Conservation (phyloP, 2,797 vertebrate genomes). For the Bradypus variegatus region DNA sequence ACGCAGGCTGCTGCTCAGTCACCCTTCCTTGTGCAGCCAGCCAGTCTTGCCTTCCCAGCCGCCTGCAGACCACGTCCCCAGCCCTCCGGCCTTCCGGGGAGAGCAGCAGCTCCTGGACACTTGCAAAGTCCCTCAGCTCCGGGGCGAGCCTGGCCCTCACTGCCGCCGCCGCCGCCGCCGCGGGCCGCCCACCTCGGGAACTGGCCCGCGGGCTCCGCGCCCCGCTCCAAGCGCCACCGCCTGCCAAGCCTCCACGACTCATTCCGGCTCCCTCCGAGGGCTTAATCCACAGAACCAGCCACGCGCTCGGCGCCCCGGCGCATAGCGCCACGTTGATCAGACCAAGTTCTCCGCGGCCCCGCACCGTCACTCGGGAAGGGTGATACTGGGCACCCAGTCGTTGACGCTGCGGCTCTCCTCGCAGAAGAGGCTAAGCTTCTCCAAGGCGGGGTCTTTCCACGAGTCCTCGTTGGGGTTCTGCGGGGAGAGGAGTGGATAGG, state of each 20-base stretch:
- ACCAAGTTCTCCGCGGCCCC: constrained; percentile 70
- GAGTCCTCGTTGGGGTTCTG: constrained; percentile 89
- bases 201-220: constrained; percentile 56
- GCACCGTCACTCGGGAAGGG: constrained; percentile 84
- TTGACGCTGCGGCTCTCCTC: constrained; percentile 90
- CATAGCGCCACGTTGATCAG: constrained; percentile 76
- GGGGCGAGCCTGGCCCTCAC: constrained; percentile 52
- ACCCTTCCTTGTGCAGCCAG: constrained; percentile 65
- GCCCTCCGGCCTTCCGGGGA: constrained; percentile 46
- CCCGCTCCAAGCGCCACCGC: constrained; percentile 73
- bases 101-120: constrained; percentile 57
- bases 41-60: constrained; percentile 62
- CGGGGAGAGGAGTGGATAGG: constrained; percentile 12
- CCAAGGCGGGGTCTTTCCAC: constrained; percentile 90
- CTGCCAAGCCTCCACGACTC: constrained; percentile 74
- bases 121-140: constrained; percentile 65
- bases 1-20: constrained; percentile 56
- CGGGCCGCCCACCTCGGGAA: neutral
- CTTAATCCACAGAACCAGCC: constrained; percentile 85
- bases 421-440: constrained; percentile 89
- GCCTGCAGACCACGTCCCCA: constrained; percentile 62
- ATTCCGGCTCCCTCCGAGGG: constrained; percentile 81
- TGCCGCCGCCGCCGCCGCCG: constrained; percentile 5
- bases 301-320: constrained; percentile 74
- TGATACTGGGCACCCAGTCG: constrained; percentile 93